Evolutionary conservation across 1,140 invertebrate genomes (phyloP), one percentile per base, ranked within the genome.

Genomic region (Anoplophora glabripennis): DNA sequence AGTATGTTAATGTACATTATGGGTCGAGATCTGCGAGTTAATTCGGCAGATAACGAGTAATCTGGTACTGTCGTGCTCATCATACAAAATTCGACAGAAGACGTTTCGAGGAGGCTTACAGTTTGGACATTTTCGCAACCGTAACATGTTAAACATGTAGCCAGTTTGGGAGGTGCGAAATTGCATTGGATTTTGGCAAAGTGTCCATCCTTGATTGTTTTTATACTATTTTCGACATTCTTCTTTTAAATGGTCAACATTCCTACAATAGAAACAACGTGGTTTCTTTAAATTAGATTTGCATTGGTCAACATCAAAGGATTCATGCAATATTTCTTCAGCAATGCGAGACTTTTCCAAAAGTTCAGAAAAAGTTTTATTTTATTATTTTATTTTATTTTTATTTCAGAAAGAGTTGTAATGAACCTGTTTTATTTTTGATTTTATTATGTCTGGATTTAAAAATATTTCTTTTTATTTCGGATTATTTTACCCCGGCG

Each of bases 121-220:
- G 28, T 45, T 56, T 8, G 53, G 53, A 34, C 53, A 56, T 9
- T 47, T 56, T 14, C 53, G 17, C 53, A 56, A 7, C 42, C 53
- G 35, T 56, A 56, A 46, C 41, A 56, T 9, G 9, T n/a, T 9
- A 47, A 28, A 21, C 10, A 12, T 47, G 34, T 3, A 28, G n/a
- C 9, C n/a, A 47, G 8, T 47, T 10, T n/a, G 8, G 8, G 41
- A n/a, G 8, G 8, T 15, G 7, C 10, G 8, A 28, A 17, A 4
- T 12, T n/a, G n/a, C n/a, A n/a, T n/a, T n/a, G 9, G 15, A 28
- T 12, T 17, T 47, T 10, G 15, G n/a, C 9, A 21, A 17, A 7
- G n/a, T 12, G 33, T 7, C 7, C 21, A 21, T 4, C 9, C 8
- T 11, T n/a, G n/a, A n/a, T n/a, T n/a, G n/a, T 21, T 28, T 47